Conservation (phyloP, 2,888 invertebrate genomes). For the Zhengitettix transpicula region DNA sequence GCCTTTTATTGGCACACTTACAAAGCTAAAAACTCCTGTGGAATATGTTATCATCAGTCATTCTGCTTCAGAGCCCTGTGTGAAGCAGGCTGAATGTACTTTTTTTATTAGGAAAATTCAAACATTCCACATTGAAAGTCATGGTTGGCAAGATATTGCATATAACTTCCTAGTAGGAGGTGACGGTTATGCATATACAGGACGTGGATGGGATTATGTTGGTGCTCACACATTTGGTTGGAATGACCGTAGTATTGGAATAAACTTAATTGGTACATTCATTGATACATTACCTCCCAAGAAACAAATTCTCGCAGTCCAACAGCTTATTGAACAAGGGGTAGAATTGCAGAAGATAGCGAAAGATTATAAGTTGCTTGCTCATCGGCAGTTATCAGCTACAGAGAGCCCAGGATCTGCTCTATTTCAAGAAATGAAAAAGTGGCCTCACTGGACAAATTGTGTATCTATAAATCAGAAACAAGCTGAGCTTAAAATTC, state of each 20-base stretch:
- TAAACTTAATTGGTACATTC: constrained; percentile 59
- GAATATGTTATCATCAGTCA: constrained; percentile 26
- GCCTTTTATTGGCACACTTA: constrained; percentile 25
- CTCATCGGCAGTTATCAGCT: constrained; percentile 45
- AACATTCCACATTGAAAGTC: constrained; percentile 49
- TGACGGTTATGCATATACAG: constrained; percentile 56
- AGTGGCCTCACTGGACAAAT: constrained; percentile 47
- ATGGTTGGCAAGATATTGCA: constrained; percentile 47
- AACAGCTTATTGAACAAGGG: constrained; percentile 42
- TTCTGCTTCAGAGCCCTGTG: constrained; percentile 44
- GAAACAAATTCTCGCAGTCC: constrained; percentile 40
- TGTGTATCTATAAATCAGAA: too few species aligned
- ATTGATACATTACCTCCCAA: constrained; percentile 32
- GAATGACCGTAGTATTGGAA: constrained; percentile 47
- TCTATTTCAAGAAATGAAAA: constrained; percentile 43
- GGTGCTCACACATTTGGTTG: constrained; percentile 55
- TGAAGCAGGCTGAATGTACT: constrained; percentile 27
- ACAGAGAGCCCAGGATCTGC: constrained; percentile 52
- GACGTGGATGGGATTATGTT: constrained; percentile 53
- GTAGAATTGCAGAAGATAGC: constrained; percentile 41
- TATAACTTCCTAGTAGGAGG: constrained; percentile 69
- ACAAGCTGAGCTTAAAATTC: too few species aligned
- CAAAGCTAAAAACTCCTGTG: constrained; percentile 18
- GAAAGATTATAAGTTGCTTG: constrained; percentile 46
- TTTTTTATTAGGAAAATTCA: constrained; percentile 36